Evolutionary conservation across 2,888 invertebrate genomes (phyloP), one percentile per base, ranked within the genome.

Genomic region (Onthophagus sagittarius): DNA sequence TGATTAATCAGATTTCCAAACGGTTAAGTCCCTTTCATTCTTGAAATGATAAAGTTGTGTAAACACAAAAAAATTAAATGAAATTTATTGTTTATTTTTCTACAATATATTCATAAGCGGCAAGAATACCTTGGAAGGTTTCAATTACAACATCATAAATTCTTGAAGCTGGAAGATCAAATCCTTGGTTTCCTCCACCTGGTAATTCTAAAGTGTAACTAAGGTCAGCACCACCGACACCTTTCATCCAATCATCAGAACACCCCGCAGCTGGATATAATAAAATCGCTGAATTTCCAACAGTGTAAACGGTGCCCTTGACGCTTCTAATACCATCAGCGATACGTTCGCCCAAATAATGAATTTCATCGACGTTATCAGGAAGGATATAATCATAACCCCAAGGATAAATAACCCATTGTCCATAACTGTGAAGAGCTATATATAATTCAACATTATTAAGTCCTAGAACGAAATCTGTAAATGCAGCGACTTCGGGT

Each of bases 401-500:
- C 90, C 91, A 93, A 0, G 91, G 90, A 79, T 92, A 91, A 2
- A 92, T 80, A 53, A 92, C 83, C 82, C 90, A 90, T 76, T 89
- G 88, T 11, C 93, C 93, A 79, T 88, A 94, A 9, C 93, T 91
- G 81, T 95, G 95, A 77, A 94, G 85, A 0, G 92, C 90, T 7
- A 94, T 80, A 81, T 93, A 94, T 75, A 92, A 84, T 70, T 90
- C 87, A 31, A 90, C 86, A 13, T 87, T 84, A 9, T 83, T 79
- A 0, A 87, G 84, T 31, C 0, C 87, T 84, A 82, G 93, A 92
- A 0, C 93, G 92, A 84, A 92, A 91, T 2, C 91, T 81, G 0
- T 79, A 77, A 23, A 85, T 83, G 0, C 75, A 81, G 80, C 0
- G 88, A 90, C 84, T 94, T 89, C 88, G 0, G 82, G 80, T 78